Evolutionary conservation across 2,797 vertebrate genomes (phyloP).

Genomic region (Distichodus sexfasciatus): DNA sequence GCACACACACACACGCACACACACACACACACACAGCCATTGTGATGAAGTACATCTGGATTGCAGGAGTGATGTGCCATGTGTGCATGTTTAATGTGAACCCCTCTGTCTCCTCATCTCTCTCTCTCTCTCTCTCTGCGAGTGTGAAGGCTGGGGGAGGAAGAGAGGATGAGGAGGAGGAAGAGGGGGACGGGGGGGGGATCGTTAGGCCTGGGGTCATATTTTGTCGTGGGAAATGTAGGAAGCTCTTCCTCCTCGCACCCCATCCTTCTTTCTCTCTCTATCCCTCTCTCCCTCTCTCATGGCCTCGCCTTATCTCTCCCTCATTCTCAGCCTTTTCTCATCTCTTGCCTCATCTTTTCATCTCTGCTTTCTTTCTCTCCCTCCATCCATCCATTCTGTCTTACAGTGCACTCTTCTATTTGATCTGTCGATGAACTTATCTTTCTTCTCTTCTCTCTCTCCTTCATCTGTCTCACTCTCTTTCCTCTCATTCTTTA

Average conservation of each 20-base stretch:
- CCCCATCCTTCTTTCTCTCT: not conserved
- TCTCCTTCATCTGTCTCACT: too few relatives aligned
- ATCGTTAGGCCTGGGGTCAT: slow-evolving; percentile 42
- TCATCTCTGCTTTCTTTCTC: too few relatives aligned
- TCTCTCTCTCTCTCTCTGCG: slow-evolving; percentile 2
- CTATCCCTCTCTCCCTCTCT: slow-evolving; percentile 53
- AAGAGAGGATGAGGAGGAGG: slow-evolving; percentile 45
- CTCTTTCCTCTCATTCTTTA: too few relatives aligned
- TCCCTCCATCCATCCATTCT: too few relatives aligned
- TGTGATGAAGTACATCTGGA: not conserved
- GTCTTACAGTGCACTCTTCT: too few relatives aligned
- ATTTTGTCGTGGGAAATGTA: slow-evolving; percentile 33
- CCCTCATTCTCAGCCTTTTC: too few relatives aligned
- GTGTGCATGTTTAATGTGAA: not conserved
- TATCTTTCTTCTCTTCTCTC: too few relatives aligned
- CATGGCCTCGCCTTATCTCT: too few relatives aligned
- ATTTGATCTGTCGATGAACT: too few relatives aligned
- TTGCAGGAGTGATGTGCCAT: not conserved
- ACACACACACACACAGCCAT: not conserved
- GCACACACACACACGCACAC: too few relatives aligned
- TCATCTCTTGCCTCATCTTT: too few relatives aligned
- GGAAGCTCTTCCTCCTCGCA: not conserved
- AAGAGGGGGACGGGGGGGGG: slow-evolving; percentile 45
- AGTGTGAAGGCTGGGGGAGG: slow-evolving; percentile 8
- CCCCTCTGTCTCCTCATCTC: not conserved